Evolutionary conservation across 2,888 invertebrate genomes (phyloP).

Genomic region (Cordilura impudica): DNA sequence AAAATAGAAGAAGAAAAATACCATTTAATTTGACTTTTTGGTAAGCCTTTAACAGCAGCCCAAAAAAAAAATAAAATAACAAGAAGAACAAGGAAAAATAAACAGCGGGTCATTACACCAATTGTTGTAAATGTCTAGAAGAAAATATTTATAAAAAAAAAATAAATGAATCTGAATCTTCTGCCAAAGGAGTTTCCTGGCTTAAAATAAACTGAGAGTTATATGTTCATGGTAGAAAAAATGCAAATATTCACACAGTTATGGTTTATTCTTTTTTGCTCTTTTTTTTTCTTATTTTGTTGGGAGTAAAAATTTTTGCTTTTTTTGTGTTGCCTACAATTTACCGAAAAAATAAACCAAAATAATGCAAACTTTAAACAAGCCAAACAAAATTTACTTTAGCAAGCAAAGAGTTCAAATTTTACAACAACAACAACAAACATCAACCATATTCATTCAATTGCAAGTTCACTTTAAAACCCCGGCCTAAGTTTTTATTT

Average conservation of each 20-base stretch:
- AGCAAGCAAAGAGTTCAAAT: constrained; percentile 51
- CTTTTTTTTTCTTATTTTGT: not conserved
- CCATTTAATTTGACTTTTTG: constrained; percentile 54
- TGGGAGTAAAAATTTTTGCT: constrained; percentile 44
- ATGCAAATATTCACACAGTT: constrained; percentile 59
- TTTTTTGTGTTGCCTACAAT: constrained; percentile 36
- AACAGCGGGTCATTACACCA: constrained; percentile 74
- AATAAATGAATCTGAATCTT: constrained; percentile 4
- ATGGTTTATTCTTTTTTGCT: constrained; percentile 16
- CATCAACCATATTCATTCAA: constrained; percentile 37
- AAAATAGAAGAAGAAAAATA: constrained; percentile 2
- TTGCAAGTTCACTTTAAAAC: constrained; percentile 41
- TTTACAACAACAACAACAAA: constrained; percentile 15
- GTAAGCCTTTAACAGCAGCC: constrained; percentile 56
- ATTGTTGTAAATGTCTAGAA: constrained; percentile 65
- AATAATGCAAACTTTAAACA: constrained; percentile 42
- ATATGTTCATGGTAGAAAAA: not conserved
- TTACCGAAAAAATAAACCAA: constrained; percentile 54
- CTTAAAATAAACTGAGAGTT: not conserved
- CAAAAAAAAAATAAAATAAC: no score
- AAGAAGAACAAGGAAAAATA: no score
- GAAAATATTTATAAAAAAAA: constrained; percentile 28
- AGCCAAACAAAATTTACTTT: constrained; percentile 40
- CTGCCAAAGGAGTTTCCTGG: constrained; percentile 22
- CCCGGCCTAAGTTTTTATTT: not conserved